Evolutionary conservation across 2,888 invertebrate species (phyloP).

Genomic region (Diplolepis rosae): DNA sequence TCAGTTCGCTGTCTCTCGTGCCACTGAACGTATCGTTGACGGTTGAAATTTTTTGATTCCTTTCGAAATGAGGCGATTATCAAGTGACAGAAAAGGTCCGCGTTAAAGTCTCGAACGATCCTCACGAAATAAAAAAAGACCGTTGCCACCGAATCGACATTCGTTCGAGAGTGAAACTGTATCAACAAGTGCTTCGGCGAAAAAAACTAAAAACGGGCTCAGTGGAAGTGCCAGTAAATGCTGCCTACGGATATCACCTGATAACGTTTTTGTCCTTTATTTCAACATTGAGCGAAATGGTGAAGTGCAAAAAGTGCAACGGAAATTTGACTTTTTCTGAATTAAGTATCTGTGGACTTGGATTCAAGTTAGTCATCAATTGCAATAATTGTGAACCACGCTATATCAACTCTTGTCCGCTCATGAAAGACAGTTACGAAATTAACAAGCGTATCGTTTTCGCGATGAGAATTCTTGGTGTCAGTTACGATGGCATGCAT

Average conservation of each 20-base stretch:
- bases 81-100: too few relatives aligned
- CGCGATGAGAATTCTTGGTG: too few relatives aligned
- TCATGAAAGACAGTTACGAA: too few relatives aligned
- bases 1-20: too few relatives aligned
- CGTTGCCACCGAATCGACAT: constrained; percentile 23
- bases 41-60: too few relatives aligned
- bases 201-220: constrained; percentile 29
- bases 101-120: too few relatives aligned
- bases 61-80: constrained; percentile 21
- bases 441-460: too few relatives aligned
- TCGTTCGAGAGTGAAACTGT: constrained; percentile 8
- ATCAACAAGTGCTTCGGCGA: constrained; percentile 22
- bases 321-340: constrained; percentile 33
- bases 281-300: background rate
- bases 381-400: too few relatives aligned
- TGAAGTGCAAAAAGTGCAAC: constrained; percentile 26
- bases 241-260: background rate
- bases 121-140: constrained; percentile 14
- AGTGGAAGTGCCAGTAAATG: constrained; percentile 18
- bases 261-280: constrained; percentile 13
- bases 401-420: too few relatives aligned
- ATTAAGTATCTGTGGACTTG: background rate
- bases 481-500: too few relatives aligned
- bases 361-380: too few relatives aligned
- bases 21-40: too few relatives aligned